phyloP scores from a whole-genome alignment of 2,888 invertebrate species.

The Plagodis dolabraria region DNA sequence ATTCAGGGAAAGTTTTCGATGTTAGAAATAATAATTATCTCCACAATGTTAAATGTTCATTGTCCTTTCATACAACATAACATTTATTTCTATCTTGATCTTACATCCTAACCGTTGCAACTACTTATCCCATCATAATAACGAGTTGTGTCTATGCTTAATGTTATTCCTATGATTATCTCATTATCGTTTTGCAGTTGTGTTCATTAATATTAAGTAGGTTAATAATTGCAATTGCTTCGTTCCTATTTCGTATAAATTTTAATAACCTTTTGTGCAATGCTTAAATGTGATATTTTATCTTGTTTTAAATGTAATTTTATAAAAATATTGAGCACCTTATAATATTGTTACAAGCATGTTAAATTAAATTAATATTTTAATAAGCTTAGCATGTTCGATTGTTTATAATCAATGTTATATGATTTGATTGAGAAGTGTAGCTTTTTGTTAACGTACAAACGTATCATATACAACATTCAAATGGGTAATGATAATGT shows the following conservation, averaged over 20 bases:
- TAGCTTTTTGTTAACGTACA: constrained; percentile 21
- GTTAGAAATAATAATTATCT: not conserved
- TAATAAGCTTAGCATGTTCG: constrained; percentile 9
- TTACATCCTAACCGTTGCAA: too few species aligned
- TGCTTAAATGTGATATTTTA: constrained; percentile 30
- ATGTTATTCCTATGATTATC: constrained; percentile 5
- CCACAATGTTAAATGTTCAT: not conserved
- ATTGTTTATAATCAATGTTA: constrained; percentile 9
- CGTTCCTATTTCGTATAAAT: constrained; percentile 6
- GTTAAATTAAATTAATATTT: not conserved
- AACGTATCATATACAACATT: constrained; percentile 22
- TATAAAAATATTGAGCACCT: too few species aligned
- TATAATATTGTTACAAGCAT: too few species aligned
- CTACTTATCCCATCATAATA: constrained; percentile 2
- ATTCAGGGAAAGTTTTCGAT: not conserved
- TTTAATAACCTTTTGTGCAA: constrained; percentile 21
- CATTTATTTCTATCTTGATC: too few species aligned
- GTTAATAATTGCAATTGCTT: constrained; percentile 10
- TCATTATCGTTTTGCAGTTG: not conserved
- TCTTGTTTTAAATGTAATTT: too few species aligned
- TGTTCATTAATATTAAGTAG: constrained; percentile 8
- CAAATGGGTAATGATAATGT: constrained; percentile 67
- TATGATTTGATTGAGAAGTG: constrained; percentile 3
- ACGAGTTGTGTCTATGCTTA: constrained; percentile 4
- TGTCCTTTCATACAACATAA: not conserved